Evolutionary conservation across 2,888 invertebrate genomes (phyloP).

Genomic region (Thumatha senex): DNA sequence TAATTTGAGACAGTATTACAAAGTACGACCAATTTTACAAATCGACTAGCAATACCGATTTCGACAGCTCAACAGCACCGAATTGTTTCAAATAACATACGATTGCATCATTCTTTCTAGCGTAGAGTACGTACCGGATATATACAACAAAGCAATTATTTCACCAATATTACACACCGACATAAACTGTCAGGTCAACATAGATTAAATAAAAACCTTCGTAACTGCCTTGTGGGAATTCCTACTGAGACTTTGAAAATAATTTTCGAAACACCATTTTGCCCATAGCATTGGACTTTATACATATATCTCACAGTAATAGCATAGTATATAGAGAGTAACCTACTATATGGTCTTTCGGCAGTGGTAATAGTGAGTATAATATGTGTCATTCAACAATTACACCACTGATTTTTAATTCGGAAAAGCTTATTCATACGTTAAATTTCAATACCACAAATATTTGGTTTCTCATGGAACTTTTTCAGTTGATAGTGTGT

Average conservation of each 20-base stretch:
- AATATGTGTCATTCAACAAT: conserved; percentile 8
- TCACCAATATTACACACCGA: conserved; percentile 36
- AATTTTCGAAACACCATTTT: conserved; percentile 16
- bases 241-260: conserved; percentile 16
- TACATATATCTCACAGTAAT: not conserved
- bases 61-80: conserved; percentile 43
- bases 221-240: conserved; percentile 32
- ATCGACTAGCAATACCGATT: conserved; percentile 43
- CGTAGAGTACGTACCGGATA: conserved; percentile 41
- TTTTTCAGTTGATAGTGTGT: conserved; percentile 23
- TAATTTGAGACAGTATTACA: no score
- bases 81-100: conserved; percentile 51
- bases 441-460: conserved; percentile 33
- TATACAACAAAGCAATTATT: conserved; percentile 56
- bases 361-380: no score
- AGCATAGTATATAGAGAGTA: no score
- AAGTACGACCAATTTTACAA: conserved; percentile 38
- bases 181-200: conserved; percentile 36
- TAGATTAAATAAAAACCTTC: conserved; percentile 38
- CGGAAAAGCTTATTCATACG: conserved; percentile 25
- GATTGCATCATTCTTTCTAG: conserved; percentile 52
- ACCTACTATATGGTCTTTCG: no score
- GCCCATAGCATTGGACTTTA: not conserved
- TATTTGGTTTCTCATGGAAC: conserved; percentile 31
- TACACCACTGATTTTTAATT: conserved; percentile 27